Evolutionary conservation across 2,113 vertebrate genomes (phyloP).

Genomic region (Pungitius pungitius): DNA sequence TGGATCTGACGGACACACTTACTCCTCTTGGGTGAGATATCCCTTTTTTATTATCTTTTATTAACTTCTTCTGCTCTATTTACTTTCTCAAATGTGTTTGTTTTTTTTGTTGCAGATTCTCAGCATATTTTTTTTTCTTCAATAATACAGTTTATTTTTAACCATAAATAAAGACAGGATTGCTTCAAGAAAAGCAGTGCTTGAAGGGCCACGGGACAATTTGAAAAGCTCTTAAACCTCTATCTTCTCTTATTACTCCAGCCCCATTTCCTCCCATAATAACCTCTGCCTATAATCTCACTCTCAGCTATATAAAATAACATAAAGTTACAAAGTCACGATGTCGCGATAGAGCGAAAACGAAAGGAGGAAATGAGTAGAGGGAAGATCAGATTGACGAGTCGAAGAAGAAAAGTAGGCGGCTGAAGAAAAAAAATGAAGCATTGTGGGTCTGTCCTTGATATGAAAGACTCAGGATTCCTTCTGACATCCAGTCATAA

Average conservation of each 20-base stretch:
- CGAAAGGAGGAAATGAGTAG: constrained; percentile 24
- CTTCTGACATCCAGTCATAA: constrained; percentile 23
- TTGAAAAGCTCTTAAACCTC: not conserved
- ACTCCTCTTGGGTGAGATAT: constrained; percentile 82
- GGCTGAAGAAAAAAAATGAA: not conserved
- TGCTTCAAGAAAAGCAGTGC: not conserved
- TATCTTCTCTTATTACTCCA: constrained; percentile 1
- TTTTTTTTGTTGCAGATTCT: not conserved
- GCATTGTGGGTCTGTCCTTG: constrained; percentile 1
- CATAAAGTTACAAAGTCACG: constrained; percentile 7
- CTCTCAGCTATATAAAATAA: constrained; percentile 1
- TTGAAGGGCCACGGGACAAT: not conserved
- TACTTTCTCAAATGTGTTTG: not conserved
- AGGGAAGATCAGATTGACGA: not conserved
- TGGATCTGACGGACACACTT: constrained; percentile 87
- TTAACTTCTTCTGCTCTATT: not conserved
- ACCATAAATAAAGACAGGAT: constrained; percentile 78
- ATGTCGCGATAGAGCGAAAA: constrained; percentile 6
- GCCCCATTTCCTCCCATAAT: not conserved
- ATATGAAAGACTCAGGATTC: constrained; percentile 10
- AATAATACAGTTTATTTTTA: constrained; percentile 37
- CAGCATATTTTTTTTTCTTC: not conserved
- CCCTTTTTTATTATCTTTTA: not conserved
- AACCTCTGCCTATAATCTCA: not conserved
- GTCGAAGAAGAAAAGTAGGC: constrained; percentile 6